Conservation (phyloP, 2,113 vertebrate genomes). For the Opisthocomus hoazin region DNA sequence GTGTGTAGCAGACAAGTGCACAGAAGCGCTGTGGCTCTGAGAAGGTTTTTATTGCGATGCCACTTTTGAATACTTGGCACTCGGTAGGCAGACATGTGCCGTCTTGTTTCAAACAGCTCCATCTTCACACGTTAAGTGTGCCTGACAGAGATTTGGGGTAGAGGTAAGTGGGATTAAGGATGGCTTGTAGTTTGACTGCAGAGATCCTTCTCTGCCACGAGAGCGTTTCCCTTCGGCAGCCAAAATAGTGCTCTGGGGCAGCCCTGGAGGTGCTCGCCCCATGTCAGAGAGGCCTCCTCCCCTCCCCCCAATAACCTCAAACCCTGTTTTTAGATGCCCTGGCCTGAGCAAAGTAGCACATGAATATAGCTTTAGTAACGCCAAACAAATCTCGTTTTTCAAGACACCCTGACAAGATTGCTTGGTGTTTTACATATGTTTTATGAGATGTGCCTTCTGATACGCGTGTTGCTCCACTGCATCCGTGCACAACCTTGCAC, state of each 20-base stretch:
- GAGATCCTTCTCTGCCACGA: not conserved
- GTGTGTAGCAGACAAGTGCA: not conserved
- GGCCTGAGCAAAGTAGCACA: not conserved
- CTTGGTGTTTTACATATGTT: not conserved
- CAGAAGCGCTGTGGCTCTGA: not conserved
- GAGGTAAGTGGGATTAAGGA: slow-evolving; percentile 9
- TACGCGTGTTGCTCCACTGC: not conserved
- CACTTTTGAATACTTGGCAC: slow-evolving; percentile 51
- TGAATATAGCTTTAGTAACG: not conserved
- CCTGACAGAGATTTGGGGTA: not conserved
- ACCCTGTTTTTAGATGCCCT: not conserved
- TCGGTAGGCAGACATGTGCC: not conserved
- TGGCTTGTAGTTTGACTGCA: not conserved
- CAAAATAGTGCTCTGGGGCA: not conserved
- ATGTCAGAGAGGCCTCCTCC: not conserved
- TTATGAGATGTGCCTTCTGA: not conserved
- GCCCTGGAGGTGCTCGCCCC: not conserved
- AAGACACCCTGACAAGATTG: not conserved
- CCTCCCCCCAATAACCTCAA: not conserved
- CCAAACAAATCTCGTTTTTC: not conserved
- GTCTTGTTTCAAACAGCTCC: slow-evolving; percentile 38
- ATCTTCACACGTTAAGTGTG: not conserved
- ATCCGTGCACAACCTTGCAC: not conserved
- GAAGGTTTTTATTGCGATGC: not conserved
- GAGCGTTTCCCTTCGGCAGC: not conserved